phyloP scores from a whole-genome alignment of 2,888 invertebrate genomes.

The Helobdella robusta region DNA sequence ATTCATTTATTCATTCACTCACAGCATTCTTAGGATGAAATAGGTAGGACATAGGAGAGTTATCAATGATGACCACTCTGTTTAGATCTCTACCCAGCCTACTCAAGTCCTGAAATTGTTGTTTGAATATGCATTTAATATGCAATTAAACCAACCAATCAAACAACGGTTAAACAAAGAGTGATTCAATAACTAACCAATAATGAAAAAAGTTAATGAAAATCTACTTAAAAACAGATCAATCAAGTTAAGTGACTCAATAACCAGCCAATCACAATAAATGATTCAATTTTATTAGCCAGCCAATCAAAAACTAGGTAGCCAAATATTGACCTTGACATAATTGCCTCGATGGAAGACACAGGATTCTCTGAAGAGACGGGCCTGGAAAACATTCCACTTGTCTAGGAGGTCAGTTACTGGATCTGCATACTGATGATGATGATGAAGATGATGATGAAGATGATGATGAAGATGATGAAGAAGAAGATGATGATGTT shows the following conservation, averaged over 20 bases:
- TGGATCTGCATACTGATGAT: constrained; percentile 87
- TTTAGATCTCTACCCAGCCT: constrained; percentile 89
- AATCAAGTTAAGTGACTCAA: too few relatives aligned
- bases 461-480: neutral
- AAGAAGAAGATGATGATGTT: neutral
- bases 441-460: neutral
- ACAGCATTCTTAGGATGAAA: constrained; percentile 99
- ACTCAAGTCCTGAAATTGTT: constrained; percentile 67
- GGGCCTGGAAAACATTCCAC: constrained; percentile 79
- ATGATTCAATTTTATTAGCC: too few relatives aligned
- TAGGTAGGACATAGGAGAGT: constrained; percentile 98
- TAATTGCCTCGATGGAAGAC: constrained; percentile 99
- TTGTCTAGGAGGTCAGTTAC: constrained; percentile 95
- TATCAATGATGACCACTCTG: constrained; percentile 95
- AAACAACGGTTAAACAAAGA: too few relatives aligned
- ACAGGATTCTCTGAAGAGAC: constrained; percentile 97
- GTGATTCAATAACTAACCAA: too few relatives aligned
- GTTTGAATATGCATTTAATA: too few relatives aligned
- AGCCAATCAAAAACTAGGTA: too few relatives aligned
- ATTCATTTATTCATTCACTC: too few relatives aligned
- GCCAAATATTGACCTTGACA: too few relatives aligned
- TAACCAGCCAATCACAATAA: too few relatives aligned
- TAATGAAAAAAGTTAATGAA: too few relatives aligned
- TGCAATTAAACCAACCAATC: too few relatives aligned
- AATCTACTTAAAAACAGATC: too few relatives aligned